Base-by-base conservation (phyloP, 2,113 vertebrate species). In the Nannospalax galili region DNA sequence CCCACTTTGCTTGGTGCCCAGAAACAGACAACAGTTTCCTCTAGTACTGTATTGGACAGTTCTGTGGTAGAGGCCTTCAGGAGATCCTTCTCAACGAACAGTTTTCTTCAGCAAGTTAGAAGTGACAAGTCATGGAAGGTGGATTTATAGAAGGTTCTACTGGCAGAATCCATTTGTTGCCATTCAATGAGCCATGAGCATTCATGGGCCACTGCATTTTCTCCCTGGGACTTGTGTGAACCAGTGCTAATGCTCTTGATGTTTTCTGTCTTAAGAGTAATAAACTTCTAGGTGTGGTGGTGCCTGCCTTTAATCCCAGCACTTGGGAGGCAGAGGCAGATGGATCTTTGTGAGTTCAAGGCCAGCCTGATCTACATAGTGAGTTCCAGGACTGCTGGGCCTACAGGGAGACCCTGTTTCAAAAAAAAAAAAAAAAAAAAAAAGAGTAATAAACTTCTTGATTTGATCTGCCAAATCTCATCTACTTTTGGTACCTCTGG, bases 61-160 rank as follows among this genome's bases (percentile, higher is more conserved):
- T 95, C 67, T 87, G 58, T 84, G 75, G 37, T 48, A 80, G 37
- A 85, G 35, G 17, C 14, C 90, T 84, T 45, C 40, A 96, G 58
- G 72, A 88, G 56, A 77, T 8, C 16, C 9, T 3, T 84, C 67
- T 65, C 28, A 60, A 79, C n/a, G 28, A 92, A 60, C 35, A 82
- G 15, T n/a, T 67, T 87, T 90, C 56, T 48, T 35, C 17, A 37
- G 56, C 58, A 86, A 22, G 48, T 22, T 19, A n/a, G 17, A 79
- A 89, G 20, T 81, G 32, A 20, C 60, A 94, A 89, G 60, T 77
- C 91, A 67, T 90, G 62, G 58, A 89, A 30, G 35, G 30, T 74
- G 24, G 20, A 65, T 65, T 70, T 84, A 84, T 56, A 70, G 64
- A 12, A 92, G 62, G 14, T 87, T 87, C 35, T 65, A 82, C 56